Evolutionary conservation across 2,113 vertebrate species (phyloP).

Genomic region (Zosterops pallidus): DNA sequence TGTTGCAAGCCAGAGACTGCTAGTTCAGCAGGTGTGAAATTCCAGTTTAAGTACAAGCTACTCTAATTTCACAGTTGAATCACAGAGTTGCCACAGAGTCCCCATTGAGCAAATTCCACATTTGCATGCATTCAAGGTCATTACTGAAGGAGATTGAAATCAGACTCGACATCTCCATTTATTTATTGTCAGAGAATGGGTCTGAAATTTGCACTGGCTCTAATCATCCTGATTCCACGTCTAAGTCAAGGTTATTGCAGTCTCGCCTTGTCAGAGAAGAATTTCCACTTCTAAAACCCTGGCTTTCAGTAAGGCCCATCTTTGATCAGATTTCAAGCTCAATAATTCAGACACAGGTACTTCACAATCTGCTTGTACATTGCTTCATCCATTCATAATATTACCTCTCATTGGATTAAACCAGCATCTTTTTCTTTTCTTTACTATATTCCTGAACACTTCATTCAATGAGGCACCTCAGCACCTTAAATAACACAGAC

Average conservation of each 20-base stretch:
- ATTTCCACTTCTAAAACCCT: conserved; percentile 44
- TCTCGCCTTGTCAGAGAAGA: conserved; percentile 42
- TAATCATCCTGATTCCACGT: conserved; percentile 53
- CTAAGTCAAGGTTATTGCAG: conserved; percentile 47
- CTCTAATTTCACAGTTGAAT: conserved; percentile 79
- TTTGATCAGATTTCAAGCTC: conserved; percentile 57
- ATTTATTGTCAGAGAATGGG: conserved; percentile 67
- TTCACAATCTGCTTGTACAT: not conserved
- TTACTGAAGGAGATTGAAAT: conserved; percentile 70
- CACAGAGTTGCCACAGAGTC: conserved; percentile 47
- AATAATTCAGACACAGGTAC: conserved; percentile 15
- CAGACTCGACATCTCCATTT: conserved; percentile 70
- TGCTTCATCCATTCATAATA: not conserved
- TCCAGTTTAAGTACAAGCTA: conserved; percentile 64
- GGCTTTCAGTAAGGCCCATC: conserved; percentile 2
- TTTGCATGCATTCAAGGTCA: conserved; percentile 75
- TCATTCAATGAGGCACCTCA: not conserved
- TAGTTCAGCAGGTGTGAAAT: conserved; percentile 76
- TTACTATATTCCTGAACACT: not conserved
- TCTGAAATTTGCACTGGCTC: conserved; percentile 63
- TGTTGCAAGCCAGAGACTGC: not conserved
- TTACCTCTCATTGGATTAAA: not conserved
- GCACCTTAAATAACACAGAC: not conserved
- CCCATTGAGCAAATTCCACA: conserved; percentile 67
- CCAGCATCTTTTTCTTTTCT: not conserved